Conservation (phyloP, 2,888 invertebrate genomes). For the Poecilobothrus nobilitatus region DNA sequence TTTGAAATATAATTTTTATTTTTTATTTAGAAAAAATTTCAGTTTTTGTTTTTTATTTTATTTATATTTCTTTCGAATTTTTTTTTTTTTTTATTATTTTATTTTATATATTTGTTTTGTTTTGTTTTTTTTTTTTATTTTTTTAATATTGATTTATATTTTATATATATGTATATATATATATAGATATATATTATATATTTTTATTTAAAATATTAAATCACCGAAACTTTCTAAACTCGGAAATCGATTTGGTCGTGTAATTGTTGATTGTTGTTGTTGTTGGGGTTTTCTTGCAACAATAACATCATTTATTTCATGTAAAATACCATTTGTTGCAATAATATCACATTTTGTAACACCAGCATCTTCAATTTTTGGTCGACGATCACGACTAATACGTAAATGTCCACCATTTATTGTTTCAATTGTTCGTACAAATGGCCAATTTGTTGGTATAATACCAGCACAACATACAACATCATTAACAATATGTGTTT, state of each 20-base stretch:
- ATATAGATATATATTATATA: too few relatives aligned
- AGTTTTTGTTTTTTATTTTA: too few relatives aligned
- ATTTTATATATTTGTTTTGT: neutral
- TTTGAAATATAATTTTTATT: neutral
- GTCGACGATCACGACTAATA: conserved; percentile 42
- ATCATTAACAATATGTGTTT: conserved; percentile 42
- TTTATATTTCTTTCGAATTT: neutral
- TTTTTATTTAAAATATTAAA: conserved; percentile 17
- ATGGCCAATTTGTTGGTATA: conserved; percentile 43
- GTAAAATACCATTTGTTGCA: conserved; percentile 41
- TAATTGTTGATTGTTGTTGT: conserved; percentile 11
- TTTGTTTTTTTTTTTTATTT: too few relatives aligned
- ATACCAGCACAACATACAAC: conserved; percentile 44
- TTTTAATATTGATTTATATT: too few relatives aligned
- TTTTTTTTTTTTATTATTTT: neutral
- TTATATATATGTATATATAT: too few relatives aligned
- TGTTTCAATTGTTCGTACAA: conserved; percentile 41
- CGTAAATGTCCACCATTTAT: conserved; percentile 37
- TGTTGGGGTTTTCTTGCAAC: conserved; percentile 25
- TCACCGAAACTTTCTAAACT: conserved; percentile 16
- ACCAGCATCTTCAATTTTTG: conserved; percentile 44
- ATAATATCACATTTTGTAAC: conserved; percentile 43
- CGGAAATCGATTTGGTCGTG: conserved; percentile 8
- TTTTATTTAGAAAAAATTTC: too few relatives aligned
- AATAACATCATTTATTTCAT: conserved; percentile 43